phyloP scores from a whole-genome alignment of 1,140 invertebrate species.

The Drosophila jambulina region DNA sequence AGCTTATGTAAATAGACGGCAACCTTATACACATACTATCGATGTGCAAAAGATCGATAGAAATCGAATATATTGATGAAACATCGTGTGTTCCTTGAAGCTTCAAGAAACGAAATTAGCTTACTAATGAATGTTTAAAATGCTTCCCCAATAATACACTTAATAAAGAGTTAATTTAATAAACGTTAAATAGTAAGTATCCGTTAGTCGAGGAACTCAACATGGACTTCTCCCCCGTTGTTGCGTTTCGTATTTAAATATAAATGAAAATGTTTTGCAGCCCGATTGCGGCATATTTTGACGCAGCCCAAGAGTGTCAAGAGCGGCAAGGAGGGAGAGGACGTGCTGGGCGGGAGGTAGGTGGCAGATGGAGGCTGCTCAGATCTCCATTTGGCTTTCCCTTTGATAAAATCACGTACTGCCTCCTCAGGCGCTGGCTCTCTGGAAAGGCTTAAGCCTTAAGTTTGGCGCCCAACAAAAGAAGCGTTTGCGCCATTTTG shows the following conservation, averaged over 20 bases:
- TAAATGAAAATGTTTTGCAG: constrained; percentile 83
- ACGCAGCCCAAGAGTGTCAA: constrained; percentile 69
- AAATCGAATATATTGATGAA: background rate
- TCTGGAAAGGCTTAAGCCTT: constrained; percentile 67
- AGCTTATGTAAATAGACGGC: background rate
- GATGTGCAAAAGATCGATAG: background rate
- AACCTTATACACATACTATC: background rate
- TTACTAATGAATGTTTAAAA: background rate
- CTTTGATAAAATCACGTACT: constrained; percentile 83
- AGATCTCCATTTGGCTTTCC: constrained; percentile 59
- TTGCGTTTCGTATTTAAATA: constrained; percentile 75
- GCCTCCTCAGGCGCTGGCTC: constrained; percentile 65
- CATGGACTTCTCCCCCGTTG: background rate
- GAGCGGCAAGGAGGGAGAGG: constrained; percentile 1
- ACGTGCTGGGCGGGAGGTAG: background rate
- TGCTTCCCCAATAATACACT: background rate
- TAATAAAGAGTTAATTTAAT: too few species aligned
- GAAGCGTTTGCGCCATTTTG: constrained; percentile 64
- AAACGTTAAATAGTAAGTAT: background rate
- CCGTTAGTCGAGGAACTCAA: background rate
- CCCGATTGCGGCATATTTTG: constrained; percentile 82
- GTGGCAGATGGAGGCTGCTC: constrained; percentile 7
- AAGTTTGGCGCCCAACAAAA: constrained; percentile 74
- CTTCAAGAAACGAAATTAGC: background rate
- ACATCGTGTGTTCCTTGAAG: background rate